A percentile compares a stretch with the other conserved stretches of the same genome.
phyloP scores from a whole-genome alignment of 2,113 vertebrate genomes.

The Nicator chloris region DNA sequence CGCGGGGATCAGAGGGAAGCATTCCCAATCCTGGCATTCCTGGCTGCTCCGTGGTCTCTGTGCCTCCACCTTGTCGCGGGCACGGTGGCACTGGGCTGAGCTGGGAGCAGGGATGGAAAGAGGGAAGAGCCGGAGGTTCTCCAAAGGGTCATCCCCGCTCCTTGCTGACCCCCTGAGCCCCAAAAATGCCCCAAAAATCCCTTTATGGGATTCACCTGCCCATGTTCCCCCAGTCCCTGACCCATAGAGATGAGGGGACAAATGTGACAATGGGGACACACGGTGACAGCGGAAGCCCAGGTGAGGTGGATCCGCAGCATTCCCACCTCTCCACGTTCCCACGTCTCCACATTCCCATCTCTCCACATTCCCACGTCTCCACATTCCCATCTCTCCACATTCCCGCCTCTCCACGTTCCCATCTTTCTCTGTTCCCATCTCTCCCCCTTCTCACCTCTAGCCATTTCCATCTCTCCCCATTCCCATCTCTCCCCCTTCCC shows the following conservation, averaged over 20 bases:
- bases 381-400: background rate
- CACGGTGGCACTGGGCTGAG: background rate
- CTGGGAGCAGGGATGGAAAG: background rate
- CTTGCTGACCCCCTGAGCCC: background rate
- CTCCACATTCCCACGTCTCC: too few species aligned
- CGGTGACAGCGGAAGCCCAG: background rate
- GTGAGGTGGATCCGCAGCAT: background rate
- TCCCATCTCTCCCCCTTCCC: background rate
- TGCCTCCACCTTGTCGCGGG: rapidly evolving
- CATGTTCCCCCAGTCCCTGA: rapidly evolving
- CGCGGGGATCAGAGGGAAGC: background rate
- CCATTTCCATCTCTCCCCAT: background rate
- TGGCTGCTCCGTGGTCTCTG: background rate
- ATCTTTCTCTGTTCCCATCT: background rate
- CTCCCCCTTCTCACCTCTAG: too few species aligned
- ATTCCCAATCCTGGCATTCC: rapidly evolving
- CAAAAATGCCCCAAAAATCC: background rate
- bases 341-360: too few species aligned
- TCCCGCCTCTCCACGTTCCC: background rate
- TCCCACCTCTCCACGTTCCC: background rate
- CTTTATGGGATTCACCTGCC: rapidly evolving
- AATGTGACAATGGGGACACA: rapidly evolving
- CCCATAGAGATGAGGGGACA: too few species aligned
- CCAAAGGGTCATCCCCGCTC: too few species aligned
- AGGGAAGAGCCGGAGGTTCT: background rate